These are phyloP conservation scores for Prionailurus viverrinus DNA, from an alignment of 2,113 vertebrate genomes.

Conservation along the genomic window DNA sequence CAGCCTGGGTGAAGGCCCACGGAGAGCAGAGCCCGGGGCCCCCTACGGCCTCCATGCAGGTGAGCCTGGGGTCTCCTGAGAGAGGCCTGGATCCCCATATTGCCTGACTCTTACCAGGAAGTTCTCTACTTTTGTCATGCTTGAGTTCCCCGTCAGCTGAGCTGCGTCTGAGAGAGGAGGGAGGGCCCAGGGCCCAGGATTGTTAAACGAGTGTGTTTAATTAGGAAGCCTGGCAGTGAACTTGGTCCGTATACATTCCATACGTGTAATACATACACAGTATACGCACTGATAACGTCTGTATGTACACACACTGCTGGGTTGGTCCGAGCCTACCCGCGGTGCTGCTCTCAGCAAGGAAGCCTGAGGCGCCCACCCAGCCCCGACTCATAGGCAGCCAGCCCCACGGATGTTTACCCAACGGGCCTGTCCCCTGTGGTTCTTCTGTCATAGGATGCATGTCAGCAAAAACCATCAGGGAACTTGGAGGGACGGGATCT, in stretches of 20 bases:
- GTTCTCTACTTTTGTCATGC: not conserved
- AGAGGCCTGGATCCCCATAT: not conserved
- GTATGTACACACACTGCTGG: rapidly evolving
- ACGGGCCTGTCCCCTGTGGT: rapidly evolving
- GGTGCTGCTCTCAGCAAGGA: not conserved
- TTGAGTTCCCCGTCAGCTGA: not conserved
- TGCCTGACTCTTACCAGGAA: not conserved
- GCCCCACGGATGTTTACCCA: not conserved
- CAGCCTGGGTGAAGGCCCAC: not conserved
- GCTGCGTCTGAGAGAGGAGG: not conserved
- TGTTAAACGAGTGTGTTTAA: not conserved
- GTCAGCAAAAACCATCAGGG: not conserved
- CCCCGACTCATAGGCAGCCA: not conserved
- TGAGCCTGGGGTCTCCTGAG: constrained; percentile 18
- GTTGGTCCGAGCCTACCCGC: not conserved
- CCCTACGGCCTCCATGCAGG: not conserved
- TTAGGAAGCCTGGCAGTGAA: not conserved
- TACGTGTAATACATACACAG: rapidly evolving
- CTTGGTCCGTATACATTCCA: too few species aligned
- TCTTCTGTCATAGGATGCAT: not conserved
- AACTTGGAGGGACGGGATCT: not conserved
- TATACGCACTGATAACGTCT: rapidly evolving
- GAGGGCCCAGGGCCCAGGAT: too few species aligned
- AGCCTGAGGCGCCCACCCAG: not conserved
- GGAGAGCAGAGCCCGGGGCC: not conserved